Evolutionary conservation across 2,797 vertebrate genomes (phyloP).

Genomic region (Leuciscus waleckii): DNA sequence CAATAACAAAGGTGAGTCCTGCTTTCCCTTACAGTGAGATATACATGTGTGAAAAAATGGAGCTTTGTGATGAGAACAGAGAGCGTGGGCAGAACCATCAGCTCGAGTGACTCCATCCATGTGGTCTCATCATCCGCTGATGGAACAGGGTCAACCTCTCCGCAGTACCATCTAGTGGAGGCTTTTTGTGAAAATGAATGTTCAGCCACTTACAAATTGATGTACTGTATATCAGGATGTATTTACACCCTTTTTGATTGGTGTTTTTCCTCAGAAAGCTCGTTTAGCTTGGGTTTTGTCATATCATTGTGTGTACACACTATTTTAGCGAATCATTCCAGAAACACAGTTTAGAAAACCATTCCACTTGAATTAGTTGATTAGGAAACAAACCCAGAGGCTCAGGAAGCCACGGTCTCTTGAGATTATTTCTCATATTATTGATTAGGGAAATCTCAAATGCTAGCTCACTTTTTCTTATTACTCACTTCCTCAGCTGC

Average conservation of each 20-base stretch:
- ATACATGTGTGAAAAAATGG: slow-evolving; percentile 2
- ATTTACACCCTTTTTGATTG: background rate
- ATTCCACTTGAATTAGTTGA: slow-evolving; percentile 9
- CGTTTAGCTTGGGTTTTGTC: background rate
- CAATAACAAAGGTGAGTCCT: slow-evolving; percentile 97
- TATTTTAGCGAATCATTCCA: background rate
- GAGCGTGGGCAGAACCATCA: slow-evolving; percentile 74
- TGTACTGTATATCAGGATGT: slow-evolving; percentile 1
- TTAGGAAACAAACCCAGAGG: slow-evolving; percentile 32
- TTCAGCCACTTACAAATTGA: background rate
- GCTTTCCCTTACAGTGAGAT: slow-evolving; percentile 8
- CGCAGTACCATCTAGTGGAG: slow-evolving; percentile 75
- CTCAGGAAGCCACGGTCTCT: slow-evolving; percentile 5
- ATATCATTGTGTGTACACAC: background rate
- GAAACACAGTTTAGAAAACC: background rate
- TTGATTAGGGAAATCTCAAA: slow-evolving; percentile 22
- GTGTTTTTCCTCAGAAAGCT: background rate
- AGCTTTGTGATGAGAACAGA: slow-evolving; percentile 27
- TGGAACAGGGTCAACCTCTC: slow-evolving; percentile 76
- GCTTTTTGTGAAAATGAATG: slow-evolving; percentile 21
- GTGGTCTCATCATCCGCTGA: slow-evolving; percentile 77
- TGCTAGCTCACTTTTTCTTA: slow-evolving; percentile 28
- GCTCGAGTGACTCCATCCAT: slow-evolving; percentile 76
- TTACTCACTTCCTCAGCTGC: slow-evolving; percentile 76
- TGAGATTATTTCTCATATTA: slow-evolving; percentile 38